These are phyloP conservation scores for Nymphalis io DNA, from an alignment of 1,140 invertebrate genomes.

Conservation along the genomic window DNA sequence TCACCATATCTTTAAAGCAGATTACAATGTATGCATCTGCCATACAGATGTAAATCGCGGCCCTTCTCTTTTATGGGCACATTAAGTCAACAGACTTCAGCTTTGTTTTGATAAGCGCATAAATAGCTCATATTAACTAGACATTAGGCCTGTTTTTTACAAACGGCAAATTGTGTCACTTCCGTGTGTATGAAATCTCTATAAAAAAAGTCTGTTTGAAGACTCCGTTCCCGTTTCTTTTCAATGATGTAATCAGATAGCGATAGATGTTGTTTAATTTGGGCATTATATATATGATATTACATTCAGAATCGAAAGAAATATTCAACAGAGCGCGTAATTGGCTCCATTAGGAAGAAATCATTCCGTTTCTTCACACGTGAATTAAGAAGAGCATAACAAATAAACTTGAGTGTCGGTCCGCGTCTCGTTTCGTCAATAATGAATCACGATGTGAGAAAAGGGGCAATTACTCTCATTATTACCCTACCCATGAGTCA, in stretches of 20 bases:
- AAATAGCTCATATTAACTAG: conserved; percentile 51
- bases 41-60: conserved; percentile 64
- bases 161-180: conserved; percentile 51
- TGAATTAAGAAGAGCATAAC: conserved; percentile 67
- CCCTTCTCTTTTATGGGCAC: conserved; percentile 52
- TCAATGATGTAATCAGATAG: conserved; percentile 11
- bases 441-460: conserved; percentile 77
- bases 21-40: conserved; percentile 42
- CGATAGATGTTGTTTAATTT: conserved; percentile 15
- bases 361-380: conserved; percentile 43
- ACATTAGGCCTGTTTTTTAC: conserved; percentile 33
- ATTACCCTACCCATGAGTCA: conserved; percentile 67
- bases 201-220: conserved; percentile 28
- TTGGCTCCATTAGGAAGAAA: conserved; percentile 31
- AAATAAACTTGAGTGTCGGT: conserved; percentile 61
- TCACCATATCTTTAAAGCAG: conserved; percentile 35
- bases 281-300: conserved; percentile 16
- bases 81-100: conserved; percentile 51
- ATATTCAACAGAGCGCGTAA: conserved; percentile 21
- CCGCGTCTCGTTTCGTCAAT: conserved; percentile 57
- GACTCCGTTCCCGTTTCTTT: conserved; percentile 26
- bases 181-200: conserved; percentile 47
- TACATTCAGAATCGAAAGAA: conserved; percentile 9
- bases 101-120: conserved; percentile 64
- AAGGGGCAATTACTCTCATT: conserved; percentile 76